A percentile compares a stretch with the other conserved stretches of the same genome.
These are phyloP conservation scores for Aphidius ervi DNA, from an alignment of 1,140 invertebrate genomes.

Conservation along the genomic window DNA sequence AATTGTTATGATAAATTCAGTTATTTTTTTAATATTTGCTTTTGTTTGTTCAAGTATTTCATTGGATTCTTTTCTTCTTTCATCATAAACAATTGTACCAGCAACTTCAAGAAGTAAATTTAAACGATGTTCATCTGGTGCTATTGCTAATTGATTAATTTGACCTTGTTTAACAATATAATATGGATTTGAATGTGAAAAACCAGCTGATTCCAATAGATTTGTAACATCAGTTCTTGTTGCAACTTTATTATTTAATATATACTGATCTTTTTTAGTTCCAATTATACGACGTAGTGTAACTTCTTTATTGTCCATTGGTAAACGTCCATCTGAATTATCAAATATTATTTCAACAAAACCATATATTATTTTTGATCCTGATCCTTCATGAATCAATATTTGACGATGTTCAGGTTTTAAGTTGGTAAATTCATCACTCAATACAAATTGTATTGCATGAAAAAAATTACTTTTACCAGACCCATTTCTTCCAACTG, in stretches of 20 bases:
- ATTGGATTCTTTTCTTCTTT: conserved; percentile 93
- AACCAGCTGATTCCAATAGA: conserved; percentile 95
- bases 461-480: conserved; percentile 99
- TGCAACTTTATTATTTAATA: conserved; percentile 97
- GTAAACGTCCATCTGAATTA: conserved; percentile 94
- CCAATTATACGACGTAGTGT: conserved; percentile 93
- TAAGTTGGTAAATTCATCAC: conserved; percentile 97
- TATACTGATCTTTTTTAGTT: conserved; percentile 99
- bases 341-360: conserved; percentile 99
- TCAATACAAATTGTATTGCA: conserved; percentile 99
- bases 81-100: conserved; percentile 95
- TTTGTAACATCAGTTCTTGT: conserved; percentile 97
- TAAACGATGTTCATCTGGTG: conserved; percentile 94
- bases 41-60: conserved; percentile 95
- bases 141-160: conserved; percentile 99
- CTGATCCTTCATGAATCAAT: conserved; percentile 95
- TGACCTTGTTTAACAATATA: conserved; percentile 99
- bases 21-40: conserved; percentile 96
- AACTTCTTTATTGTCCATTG: conserved; percentile 97
- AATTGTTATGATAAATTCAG: conserved; percentile 94
- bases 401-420: conserved; percentile 93
- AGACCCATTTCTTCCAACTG: conserved; percentile 90
- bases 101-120: conserved; percentile 95
- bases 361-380: conserved; percentile 90
- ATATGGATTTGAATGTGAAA: conserved; percentile 98